Conservation (phyloP, 2,797 vertebrate species). For the Melopsittacus undulatus region DNA sequence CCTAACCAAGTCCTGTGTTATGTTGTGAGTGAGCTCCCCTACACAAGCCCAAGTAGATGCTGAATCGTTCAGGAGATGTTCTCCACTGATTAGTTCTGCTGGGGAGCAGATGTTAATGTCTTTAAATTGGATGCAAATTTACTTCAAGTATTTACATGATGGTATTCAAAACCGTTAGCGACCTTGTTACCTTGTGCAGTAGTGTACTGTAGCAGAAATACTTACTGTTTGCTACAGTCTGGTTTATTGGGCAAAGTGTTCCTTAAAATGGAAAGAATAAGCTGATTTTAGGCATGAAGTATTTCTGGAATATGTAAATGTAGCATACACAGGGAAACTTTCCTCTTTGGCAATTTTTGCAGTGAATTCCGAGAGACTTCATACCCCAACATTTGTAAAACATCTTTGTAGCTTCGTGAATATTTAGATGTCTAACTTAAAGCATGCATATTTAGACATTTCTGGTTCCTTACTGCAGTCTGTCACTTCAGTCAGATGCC, state of each 20-base stretch:
- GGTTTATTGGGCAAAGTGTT: neutral
- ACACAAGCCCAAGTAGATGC: neutral
- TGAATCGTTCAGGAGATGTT: neutral
- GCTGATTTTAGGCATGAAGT: neutral
- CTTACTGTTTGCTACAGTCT: neutral
- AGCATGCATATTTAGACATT: neutral
- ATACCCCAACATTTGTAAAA: neutral
- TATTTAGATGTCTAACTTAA: neutral
- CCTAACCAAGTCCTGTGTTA: neutral
- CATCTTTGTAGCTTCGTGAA: neutral
- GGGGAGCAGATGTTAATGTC: constrained; percentile 5
- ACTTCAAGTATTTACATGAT: neutral
- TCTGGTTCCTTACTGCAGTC: neutral
- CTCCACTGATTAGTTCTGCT: neutral
- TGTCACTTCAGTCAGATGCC: neutral
- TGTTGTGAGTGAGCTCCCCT: neutral
- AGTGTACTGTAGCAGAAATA: neutral
- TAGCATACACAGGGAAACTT: neutral
- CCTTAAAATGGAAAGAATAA: neutral
- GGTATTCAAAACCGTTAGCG: neutral
- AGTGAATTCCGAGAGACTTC: neutral
- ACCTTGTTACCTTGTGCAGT: neutral
- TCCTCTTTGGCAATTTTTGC: neutral
- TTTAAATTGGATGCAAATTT: constrained; percentile 3
- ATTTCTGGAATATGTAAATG: neutral